These are phyloP conservation scores for Acronicta aceris DNA, from an alignment of 2,888 invertebrate genomes.

Conservation along the genomic window DNA sequence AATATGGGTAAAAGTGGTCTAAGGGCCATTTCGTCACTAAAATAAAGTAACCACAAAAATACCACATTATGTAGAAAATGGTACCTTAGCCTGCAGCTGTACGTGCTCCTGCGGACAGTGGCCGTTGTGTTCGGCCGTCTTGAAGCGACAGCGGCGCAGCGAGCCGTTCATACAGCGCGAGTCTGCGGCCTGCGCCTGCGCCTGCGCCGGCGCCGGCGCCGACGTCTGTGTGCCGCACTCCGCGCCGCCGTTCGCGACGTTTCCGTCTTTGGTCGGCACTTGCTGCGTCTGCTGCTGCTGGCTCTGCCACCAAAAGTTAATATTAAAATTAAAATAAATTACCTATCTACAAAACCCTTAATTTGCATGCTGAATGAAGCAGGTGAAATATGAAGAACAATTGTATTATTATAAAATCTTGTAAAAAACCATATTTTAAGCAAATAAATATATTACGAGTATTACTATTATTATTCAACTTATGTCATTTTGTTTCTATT, in stretches of 20 bases:
- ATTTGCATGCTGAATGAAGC: too few relatives aligned
- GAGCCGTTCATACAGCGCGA: constrained; percentile 73
- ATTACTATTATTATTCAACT: too few relatives aligned
- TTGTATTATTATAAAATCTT: too few relatives aligned
- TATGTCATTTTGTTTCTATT: background rate
- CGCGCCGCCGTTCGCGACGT: constrained; percentile 38
- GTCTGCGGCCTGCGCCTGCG: constrained; percentile 49
- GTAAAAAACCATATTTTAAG: too few relatives aligned
- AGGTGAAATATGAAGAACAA: too few relatives aligned
- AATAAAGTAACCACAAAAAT: too few relatives aligned
- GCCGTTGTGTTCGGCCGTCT: constrained; percentile 70
- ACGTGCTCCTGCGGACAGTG: constrained; percentile 70
- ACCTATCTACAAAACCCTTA: too few relatives aligned
- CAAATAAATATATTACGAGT: too few relatives aligned
- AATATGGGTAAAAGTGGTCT: too few relatives aligned
- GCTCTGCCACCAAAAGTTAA: constrained; percentile 34
- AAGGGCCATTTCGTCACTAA: too few relatives aligned
- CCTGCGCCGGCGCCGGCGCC: constrained; percentile 1
- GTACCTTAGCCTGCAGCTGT: constrained; percentile 70
- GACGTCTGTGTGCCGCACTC: constrained; percentile 31
- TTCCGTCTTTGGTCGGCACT: constrained; percentile 44
- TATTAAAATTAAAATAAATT: background rate
- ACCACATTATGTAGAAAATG: too few relatives aligned
- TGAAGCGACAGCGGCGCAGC: constrained; percentile 67
- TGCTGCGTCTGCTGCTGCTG: constrained; percentile 51